A percentile compares a stretch with the other conserved stretches of the same genome.
phyloP scores from a whole-genome alignment of 2,888 invertebrate species.

The Euzetes globulus region DNA sequence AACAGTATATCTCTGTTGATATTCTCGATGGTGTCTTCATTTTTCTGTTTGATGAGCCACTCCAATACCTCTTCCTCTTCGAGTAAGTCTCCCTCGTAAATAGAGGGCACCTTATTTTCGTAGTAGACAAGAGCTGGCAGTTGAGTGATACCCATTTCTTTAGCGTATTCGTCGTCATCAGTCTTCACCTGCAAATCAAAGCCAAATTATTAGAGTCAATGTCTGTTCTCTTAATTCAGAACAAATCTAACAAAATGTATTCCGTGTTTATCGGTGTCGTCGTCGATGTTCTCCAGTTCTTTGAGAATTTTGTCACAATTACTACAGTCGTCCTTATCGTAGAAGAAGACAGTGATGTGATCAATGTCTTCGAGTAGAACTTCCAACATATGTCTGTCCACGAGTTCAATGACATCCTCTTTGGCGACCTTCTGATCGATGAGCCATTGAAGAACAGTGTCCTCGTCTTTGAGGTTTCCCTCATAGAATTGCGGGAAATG shows the following conservation, averaged over 20 bases:
- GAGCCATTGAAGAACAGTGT: conserved; percentile 82
- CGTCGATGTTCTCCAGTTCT: conserved; percentile 60
- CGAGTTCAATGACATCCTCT: conserved; percentile 81
- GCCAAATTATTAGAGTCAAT: background rate
- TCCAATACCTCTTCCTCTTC: conserved; percentile 63
- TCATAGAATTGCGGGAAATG: conserved; percentile 69
- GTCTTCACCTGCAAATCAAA: conserved; percentile 60
- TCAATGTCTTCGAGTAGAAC: conserved; percentile 81
- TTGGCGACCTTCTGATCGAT: conserved; percentile 71
- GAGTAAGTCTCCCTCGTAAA: conserved; percentile 40
- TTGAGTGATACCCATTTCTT: conserved; percentile 83
- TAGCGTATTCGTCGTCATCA: conserved; percentile 76
- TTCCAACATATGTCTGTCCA: conserved; percentile 80
- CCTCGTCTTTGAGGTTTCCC: conserved; percentile 85
- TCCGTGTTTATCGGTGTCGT: conserved; percentile 82
- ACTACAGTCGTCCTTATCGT: conserved; percentile 54
- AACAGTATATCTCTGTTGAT: conserved; percentile 72
- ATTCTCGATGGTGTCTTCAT: conserved; percentile 82
- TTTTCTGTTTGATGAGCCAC: conserved; percentile 85
- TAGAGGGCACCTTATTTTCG: conserved; percentile 53
- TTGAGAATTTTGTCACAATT: conserved; percentile 73
- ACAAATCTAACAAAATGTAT: conserved; percentile 61
- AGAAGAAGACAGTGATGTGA: conserved; percentile 84
- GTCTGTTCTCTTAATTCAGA: background rate
- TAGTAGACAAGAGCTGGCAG: conserved; percentile 71